Percentiles rank a stretch among this genome's conserved stretches.
phyloP scores from a whole-genome alignment of 2,797 vertebrate species.

The Helarctos malayanus region DNA sequence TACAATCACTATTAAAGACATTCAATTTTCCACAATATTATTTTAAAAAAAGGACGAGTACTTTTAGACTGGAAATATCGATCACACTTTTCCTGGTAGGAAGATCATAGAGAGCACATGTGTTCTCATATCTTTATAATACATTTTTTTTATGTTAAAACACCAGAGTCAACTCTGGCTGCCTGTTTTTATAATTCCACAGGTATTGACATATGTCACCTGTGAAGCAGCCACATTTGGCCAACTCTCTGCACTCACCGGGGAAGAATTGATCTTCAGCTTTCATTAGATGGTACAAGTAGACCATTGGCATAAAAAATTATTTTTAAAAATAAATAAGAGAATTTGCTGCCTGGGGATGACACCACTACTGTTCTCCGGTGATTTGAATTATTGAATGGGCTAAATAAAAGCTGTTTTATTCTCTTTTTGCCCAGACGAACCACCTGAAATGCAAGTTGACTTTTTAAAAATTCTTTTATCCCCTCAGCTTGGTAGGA shows the following conservation, averaged over 20 bases:
- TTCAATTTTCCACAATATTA: constrained; percentile 50
- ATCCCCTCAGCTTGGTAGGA: constrained; percentile 82
- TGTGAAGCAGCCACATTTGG: constrained; percentile 85
- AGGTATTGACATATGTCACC: constrained; percentile 86
- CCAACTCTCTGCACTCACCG: constrained; percentile 81
- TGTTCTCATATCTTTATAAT: constrained; percentile 84
- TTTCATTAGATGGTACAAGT: constrained; percentile 86
- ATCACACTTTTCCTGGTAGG: constrained; percentile 77
- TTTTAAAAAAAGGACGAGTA: constrained; percentile 77
- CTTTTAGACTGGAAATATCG: constrained; percentile 83
- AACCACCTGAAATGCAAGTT: constrained; percentile 87
- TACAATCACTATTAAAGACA: constrained; percentile 8
- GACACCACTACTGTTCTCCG: constrained; percentile 55
- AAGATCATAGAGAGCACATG: constrained; percentile 82
- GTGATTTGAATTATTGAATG: constrained; percentile 90
- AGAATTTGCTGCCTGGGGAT: constrained; percentile 85
- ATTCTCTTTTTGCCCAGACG: constrained; percentile 81
- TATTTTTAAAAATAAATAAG: constrained; percentile 80
- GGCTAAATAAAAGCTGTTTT: constrained; percentile 86
- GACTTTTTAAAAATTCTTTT: constrained; percentile 83
- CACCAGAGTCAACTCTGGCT: constrained; percentile 77
- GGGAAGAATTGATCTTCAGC: constrained; percentile 84
- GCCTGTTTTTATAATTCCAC: constrained; percentile 87
- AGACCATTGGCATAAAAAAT: constrained; percentile 85
- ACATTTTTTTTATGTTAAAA: constrained; percentile 85